Evolutionary conservation across 2,888 invertebrate genomes (phyloP), one percentile per base, ranked within the genome.

Genomic region (Caenorhabditis plicata): DNA sequence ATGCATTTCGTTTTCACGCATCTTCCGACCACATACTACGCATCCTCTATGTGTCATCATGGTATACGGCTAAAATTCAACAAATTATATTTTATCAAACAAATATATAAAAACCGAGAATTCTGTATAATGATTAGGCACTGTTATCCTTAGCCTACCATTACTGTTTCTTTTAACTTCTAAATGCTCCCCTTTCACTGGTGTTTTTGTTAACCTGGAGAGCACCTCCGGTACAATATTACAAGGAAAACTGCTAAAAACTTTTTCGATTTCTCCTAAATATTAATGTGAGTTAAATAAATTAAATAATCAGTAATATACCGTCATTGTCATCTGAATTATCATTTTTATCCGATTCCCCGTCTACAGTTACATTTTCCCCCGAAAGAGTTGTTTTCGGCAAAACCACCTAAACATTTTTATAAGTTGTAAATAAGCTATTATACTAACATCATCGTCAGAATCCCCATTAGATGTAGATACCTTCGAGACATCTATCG

Each of bases 1-100:
- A 48, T 66, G 68, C 62, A 73, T 64, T 45, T 73, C 73, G 2
- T 62, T 63, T 2, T 36, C 15, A n/a, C 48, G 60, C 31, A 73
- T 68, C 20, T 20, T 19, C 4, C 73, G 56, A 13, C 48, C 38
- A 41, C 73, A 73, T 5, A 64, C 71, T 4, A 67, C 57, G 36
- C 73, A 73, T 1, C 45, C 47, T 15, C 48, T 50, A 20, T 64
- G 54, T 1, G 48, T 54, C 25, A 54, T 31, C 5, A 38, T 47
- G 4, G 48, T 50, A 46, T 58, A 54, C 15, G 33, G 33, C 19
- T 50, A 35, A 29, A 42, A 47, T 15, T 3, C 32, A 19, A 35
- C 4, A 31, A 20, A 36, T 36, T 7, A 11, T 13, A 13, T 17
- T 27, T 41, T 9, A 27, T 27, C 8, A 27, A 27, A 9, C 8